Evolutionary conservation across 2,113 vertebrate species (phyloP).

Genomic region (Cyanoliseus patagonus): DNA sequence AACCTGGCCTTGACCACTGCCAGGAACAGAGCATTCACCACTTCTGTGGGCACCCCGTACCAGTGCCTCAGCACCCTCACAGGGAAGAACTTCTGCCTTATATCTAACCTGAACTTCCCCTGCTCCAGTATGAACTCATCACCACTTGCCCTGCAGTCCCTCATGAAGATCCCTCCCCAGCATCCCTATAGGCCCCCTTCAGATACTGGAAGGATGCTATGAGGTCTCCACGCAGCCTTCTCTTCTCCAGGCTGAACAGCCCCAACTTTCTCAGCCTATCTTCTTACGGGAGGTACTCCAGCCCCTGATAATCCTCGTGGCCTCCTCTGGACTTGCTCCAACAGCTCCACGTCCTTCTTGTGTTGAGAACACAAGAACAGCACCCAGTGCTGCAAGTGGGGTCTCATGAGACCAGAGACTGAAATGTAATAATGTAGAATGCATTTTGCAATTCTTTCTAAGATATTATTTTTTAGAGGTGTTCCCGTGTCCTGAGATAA

Average conservation of each 20-base stretch:
- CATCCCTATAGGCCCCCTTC: too few relatives aligned
- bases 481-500: neutral
- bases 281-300: neutral
- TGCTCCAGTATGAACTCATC: too few relatives aligned
- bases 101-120: neutral
- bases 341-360: neutral
- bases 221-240: too few relatives aligned
- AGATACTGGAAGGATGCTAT: too few relatives aligned
- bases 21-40: neutral
- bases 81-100: neutral
- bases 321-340: neutral
- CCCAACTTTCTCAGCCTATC: neutral
- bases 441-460: neutral
- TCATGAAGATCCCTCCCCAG: too few relatives aligned
- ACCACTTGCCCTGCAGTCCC: too few relatives aligned
- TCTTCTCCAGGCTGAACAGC: neutral
- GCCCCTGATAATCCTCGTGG: neutral
- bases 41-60: fast-evolving
- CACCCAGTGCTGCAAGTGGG: neutral
- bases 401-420: neutral
- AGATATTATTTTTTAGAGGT: neutral
- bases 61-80: neutral
- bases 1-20: neutral
- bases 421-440: neutral
- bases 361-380: neutral